Evolutionary conservation across 1,140 invertebrate genomes (phyloP), one percentile per base, ranked within the genome.

Genomic region (Atopsyche davidsoni): DNA sequence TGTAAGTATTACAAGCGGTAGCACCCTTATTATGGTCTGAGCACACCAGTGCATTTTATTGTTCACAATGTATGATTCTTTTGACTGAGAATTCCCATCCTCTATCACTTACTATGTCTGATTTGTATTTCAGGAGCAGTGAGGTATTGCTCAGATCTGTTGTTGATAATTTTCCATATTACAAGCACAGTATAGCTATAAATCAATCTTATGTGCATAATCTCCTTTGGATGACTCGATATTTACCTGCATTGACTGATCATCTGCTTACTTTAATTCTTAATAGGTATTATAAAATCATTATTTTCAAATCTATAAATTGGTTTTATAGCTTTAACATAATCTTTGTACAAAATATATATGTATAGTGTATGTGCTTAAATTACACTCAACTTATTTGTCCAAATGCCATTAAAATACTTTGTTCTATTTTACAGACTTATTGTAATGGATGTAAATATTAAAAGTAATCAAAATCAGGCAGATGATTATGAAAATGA

Each of bases 151-250:
- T 72, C 57, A 59, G 66, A 35, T 66, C 62, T 48, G 58, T 69
- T 4, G 62, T 67, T 49, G 66, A 72, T 31, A 62, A 71, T 32
- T 74, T 70, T 42, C 72, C 72, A 13, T 74, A 74, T 45, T 70
- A 72, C 54, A 74, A 74, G 59, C 60, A 64, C 14, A 64, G 69
- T 0, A 62, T 62, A 39, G 63, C 60, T 47, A 23, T 57, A 1
- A 72, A 72, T 43, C 66, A 67, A 54, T 62, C 66, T 0, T 75
- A 70, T 31, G 58, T 73, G 43, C 64, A 72, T 46, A 75, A 75
- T 51, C 55, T 73, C 31, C 68, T 75, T 55, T 73, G 70, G 70
- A 69, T 75, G 46, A 68, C 64, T 46, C 70, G 70, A 55, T 75
- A 75, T 48, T 60, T 75, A 56, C 68, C 70, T 1, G 61, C 67